Evolutionary conservation across 2,888 invertebrate genomes (phyloP), one percentile per base, ranked within the genome.

Genomic region (Sepioteuthis lessoniana): DNA sequence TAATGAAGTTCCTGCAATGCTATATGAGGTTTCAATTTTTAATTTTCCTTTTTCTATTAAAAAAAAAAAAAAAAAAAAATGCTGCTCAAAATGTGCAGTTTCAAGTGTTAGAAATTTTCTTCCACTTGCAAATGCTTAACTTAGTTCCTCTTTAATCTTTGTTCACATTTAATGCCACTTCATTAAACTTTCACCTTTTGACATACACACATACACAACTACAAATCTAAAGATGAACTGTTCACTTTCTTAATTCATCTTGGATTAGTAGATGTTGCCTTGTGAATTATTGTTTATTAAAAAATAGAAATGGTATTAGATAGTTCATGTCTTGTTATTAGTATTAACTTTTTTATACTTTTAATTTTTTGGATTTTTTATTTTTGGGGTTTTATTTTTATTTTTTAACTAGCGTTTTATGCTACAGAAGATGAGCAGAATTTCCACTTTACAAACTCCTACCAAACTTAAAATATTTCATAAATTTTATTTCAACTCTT

Each of bases 271-370:
- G 92, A 46, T 92, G 46, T 92, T 92, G 47, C 92, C 92, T 92
- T 92, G 92, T 92, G 92, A 92, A 92, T 47, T 92, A 47, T 42
- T 92, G 92, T 92, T 92, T 47, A 92, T 92, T 92, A 92, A 92
- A 92, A 47, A 92, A 92, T 92, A 92, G 92, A 92, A 92, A 92
- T 46, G 92, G 46, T 92, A 92, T 76, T 76, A 76, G 76, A 76
- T 76, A 76, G n/a, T 76, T 76, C n/a, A n/a, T 76, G 76, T n/a
- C 37, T 47, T 42, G 21, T 92, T 92, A n/a, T 46, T 92, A 8
- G 38, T n/a, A n/a, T n/a, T 31, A 16, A 28, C 19, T 92, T 47
- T 92, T 92, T 31, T 19, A 46, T n/a, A 31, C 28, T 21, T 92
- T 91, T 31, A 28, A 46, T 28, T 16, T 35, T 31, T 90, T 90